Evolutionary conservation across 2,888 invertebrate species (phyloP).

Genomic region (Spicauda simplicius): DNA sequence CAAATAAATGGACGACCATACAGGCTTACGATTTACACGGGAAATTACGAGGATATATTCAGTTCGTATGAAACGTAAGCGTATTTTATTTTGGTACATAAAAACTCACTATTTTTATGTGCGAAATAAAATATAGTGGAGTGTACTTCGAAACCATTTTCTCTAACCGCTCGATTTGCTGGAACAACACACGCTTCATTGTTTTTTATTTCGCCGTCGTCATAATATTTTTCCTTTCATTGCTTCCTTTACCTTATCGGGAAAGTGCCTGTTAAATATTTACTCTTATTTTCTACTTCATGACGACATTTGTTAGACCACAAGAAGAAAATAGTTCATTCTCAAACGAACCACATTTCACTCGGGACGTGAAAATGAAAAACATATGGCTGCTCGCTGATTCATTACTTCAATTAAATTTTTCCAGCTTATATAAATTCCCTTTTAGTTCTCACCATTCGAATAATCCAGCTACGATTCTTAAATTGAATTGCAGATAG

Average conservation of each 20-base stretch:
- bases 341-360: constrained; percentile 4
- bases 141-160: constrained; percentile 23
- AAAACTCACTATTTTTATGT: constrained; percentile 3
- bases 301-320: constrained; percentile 1
- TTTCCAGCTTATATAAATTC: constrained; percentile 31
- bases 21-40: no score
- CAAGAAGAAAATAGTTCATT: constrained; percentile 35
- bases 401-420: constrained; percentile 32
- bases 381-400: constrained; percentile 30
- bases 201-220: constrained; percentile 38
- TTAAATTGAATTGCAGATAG: constrained; percentile 31
- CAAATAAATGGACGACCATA: neutral
- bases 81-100: constrained; percentile 28
- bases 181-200: constrained; percentile 27
- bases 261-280: constrained; percentile 40
- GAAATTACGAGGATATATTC: constrained; percentile 6
- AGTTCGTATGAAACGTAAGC: constrained; percentile 17
- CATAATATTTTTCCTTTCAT: constrained; percentile 39
- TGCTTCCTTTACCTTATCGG: constrained; percentile 37
- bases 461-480: constrained; percentile 30
- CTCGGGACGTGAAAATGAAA: constrained; percentile 7
- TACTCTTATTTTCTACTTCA: constrained; percentile 38
- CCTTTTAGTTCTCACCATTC: constrained; percentile 20
- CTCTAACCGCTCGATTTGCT: constrained; percentile 28
- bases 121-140: constrained; percentile 1